These are phyloP conservation scores for Phrynosoma platyrhinos DNA, from an alignment of 2,113 vertebrate genomes.

Conservation along the genomic window DNA sequence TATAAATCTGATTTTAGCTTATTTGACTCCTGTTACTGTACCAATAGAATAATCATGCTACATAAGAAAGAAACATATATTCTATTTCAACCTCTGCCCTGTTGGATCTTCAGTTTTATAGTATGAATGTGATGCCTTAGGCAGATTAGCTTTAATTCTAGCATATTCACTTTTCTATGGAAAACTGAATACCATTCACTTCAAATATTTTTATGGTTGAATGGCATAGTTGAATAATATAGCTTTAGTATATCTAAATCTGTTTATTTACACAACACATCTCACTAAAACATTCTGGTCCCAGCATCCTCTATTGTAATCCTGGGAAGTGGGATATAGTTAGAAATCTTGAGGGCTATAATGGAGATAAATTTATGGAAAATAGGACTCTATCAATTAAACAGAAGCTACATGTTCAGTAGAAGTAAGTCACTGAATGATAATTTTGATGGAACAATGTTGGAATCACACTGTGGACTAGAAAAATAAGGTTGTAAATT, in stretches of 20 bases:
- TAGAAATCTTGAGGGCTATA: not conserved
- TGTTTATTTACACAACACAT: not conserved
- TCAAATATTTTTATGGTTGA: not conserved
- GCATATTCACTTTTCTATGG: not conserved
- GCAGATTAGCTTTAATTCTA: not conserved
- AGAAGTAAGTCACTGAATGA: not conserved
- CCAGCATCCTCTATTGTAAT: not conserved
- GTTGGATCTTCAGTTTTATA: not conserved
- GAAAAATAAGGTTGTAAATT: not conserved
- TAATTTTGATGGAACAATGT: not conserved
- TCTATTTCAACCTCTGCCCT: not conserved
- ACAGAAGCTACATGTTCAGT: not conserved
- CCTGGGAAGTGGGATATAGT: not conserved
- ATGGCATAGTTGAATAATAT: not conserved
- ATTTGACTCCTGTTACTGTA: not conserved
- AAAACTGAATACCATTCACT: not conserved
- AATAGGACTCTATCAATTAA: not conserved
- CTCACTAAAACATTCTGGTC: not conserved
- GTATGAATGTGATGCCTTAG: not conserved
- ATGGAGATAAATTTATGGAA: not conserved
- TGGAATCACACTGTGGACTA: not conserved
- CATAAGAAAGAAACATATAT: not conserved
- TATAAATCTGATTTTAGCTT: not conserved
- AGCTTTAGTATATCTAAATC: not conserved
- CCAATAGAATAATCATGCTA: not conserved